A percentile compares a stretch with the other conserved stretches of the same genome.
Evolutionary conservation across 1,140 invertebrate genomes (phyloP).

Genomic region (Brachionus koreanus): DNA sequence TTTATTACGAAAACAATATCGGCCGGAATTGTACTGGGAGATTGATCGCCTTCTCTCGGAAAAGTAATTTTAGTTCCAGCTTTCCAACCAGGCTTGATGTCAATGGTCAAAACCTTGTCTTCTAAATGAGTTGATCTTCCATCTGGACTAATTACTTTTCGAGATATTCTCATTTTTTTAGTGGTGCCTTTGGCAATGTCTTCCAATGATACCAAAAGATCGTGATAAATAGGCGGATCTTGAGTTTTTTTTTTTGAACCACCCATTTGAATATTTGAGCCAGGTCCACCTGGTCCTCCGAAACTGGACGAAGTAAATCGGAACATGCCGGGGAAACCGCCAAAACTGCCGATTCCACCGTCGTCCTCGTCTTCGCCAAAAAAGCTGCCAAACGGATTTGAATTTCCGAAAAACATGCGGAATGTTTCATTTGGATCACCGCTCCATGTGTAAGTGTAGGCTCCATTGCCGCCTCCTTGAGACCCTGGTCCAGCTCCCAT

Average conservation of each 20-base stretch:
- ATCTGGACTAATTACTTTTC: constrained; percentile 66
- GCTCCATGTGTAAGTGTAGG: constrained; percentile 45
- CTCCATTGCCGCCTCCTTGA: constrained; percentile 50
- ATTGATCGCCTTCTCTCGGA: constrained; percentile 73
- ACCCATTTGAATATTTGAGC: constrained; percentile 2
- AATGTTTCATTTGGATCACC: constrained; percentile 84
- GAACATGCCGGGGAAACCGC: constrained; percentile 43
- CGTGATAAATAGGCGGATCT: constrained; percentile 91
- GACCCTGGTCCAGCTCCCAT: constrained; percentile 60
- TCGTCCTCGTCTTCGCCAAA: constrained; percentile 60
- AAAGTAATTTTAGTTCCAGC: constrained; percentile 60
- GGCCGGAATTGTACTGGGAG: constrained; percentile 73
- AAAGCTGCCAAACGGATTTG: constrained; percentile 73
- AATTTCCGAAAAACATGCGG: constrained; percentile 85
- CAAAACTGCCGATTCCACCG: constrained; percentile 51
- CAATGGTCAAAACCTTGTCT: constrained; percentile 74
- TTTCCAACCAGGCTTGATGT: constrained; percentile 70
- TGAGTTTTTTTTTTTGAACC: constrained; percentile 64
- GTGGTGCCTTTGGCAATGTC: constrained; percentile 74
- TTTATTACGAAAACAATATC: constrained; percentile 98
- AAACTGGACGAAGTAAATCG: constrained; percentile 15
- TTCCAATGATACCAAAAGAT: constrained; percentile 86
- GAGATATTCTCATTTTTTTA: constrained; percentile 79
- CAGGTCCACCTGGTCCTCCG: constrained; percentile 45
- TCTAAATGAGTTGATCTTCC: constrained; percentile 64